A percentile compares a stretch with the other conserved stretches of the same genome.
Evolutionary conservation across 2,888 invertebrate species (phyloP).

Genomic region (Drepanosiphum platanoidis): DNA sequence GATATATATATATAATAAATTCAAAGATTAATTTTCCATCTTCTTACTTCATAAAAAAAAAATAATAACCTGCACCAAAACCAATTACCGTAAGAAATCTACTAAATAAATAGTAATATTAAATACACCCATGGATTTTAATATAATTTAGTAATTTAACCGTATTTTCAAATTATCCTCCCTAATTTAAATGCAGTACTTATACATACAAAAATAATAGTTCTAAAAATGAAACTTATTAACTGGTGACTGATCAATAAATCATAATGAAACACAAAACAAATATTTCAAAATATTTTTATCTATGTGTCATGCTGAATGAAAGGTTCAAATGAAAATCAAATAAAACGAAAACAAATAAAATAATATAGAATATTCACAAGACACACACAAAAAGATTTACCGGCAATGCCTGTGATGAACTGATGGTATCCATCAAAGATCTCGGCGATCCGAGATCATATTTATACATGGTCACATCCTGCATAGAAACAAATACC

Average conservation of each 20-base stretch:
- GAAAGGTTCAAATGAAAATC: constrained; percentile 59
- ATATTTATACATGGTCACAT: constrained; percentile 62
- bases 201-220: constrained; percentile 54
- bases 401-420: constrained; percentile 62
- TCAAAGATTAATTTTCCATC: constrained; percentile 49
- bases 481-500: constrained; percentile 62
- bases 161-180: neutral
- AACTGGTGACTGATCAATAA: constrained; percentile 49
- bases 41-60: constrained; percentile 55
- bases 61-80: constrained; percentile 51
- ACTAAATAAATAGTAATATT: constrained; percentile 34
- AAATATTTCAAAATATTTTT: constrained; percentile 58
- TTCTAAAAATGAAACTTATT: constrained; percentile 45
- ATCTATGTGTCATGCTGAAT: constrained; percentile 62
- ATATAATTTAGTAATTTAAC: constrained; percentile 7
- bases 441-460: constrained; percentile 62
- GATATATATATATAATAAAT: constrained; percentile 4
- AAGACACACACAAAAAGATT: constrained; percentile 62
- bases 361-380: constrained; percentile 60
- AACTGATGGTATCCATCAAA: constrained; percentile 61
- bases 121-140: constrained; percentile 5
- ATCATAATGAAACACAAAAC: constrained; percentile 60
- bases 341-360: constrained; percentile 61
- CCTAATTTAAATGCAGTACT: constrained; percentile 35
- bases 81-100: constrained; percentile 46